Percentiles rank a stretch among this genome's conserved stretches.
phyloP scores from a whole-genome alignment of 2,113 vertebrate genomes.

The Phocoena sinus region DNA sequence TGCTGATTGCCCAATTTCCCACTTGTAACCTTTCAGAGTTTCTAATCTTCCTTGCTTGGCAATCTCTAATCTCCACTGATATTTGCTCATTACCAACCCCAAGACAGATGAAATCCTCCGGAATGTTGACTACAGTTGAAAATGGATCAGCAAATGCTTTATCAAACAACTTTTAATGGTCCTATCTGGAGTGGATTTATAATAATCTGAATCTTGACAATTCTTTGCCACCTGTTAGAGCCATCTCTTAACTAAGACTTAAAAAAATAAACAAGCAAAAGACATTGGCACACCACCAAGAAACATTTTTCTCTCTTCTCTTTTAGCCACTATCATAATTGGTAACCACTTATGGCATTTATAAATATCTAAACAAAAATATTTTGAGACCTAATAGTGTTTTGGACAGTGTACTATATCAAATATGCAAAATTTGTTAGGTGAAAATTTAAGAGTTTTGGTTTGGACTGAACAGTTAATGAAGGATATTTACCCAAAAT shows the following conservation, averaged over 20 bases:
- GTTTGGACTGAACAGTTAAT: background rate
- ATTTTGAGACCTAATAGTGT: background rate
- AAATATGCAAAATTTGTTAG: background rate
- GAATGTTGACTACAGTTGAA: conserved; percentile 1
- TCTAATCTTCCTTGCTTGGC: background rate
- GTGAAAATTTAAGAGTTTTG: background rate
- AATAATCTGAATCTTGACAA: background rate
- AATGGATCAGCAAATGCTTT: background rate
- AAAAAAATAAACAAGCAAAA: background rate
- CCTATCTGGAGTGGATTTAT: background rate
- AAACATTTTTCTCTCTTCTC: background rate
- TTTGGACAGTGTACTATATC: background rate
- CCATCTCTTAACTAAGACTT: background rate
- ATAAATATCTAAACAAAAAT: conserved; percentile 37
- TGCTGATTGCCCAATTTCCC: background rate
- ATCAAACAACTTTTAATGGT: conserved; percentile 7
- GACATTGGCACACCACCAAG: background rate
- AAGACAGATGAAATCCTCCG: background rate
- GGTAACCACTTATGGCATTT: background rate
- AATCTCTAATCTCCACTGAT: background rate
- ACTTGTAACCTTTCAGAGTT: background rate
- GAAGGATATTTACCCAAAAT: conserved; percentile 34
- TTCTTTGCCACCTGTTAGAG: conserved; percentile 2
- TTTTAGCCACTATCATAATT: conserved; percentile 2
- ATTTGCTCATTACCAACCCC: background rate